Evolutionary conservation across 2,888 invertebrate genomes (phyloP), one percentile per base, ranked within the genome.

Genomic region (Cepaea hortensis): DNA sequence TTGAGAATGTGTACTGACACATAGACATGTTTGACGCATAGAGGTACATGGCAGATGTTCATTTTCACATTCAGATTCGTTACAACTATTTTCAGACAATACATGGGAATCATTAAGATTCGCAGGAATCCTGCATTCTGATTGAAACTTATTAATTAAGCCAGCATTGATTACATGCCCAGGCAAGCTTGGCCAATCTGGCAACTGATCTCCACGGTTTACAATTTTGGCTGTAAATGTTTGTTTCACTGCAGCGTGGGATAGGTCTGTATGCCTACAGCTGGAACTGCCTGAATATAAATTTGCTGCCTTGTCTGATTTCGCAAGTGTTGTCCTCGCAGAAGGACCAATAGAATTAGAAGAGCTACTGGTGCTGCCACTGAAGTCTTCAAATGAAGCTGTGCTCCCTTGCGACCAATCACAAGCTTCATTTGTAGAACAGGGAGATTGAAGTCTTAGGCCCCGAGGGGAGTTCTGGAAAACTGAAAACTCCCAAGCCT

Each of bases 81-180:
- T 61, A 61, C 23, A 61, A 61, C 23, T 61, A 55, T 50, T 55
- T 35, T 46, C 73, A 83, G 35, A 55, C 18, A 23, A 55, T 20
- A 13, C 1, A 15, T 73, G 46, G 46, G 18, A 11, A n/a, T 3
- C 3, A 7, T 55, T 11, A 50, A 55, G 7, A 23, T 70, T 7
- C 55, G 72, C 23, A 68, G 65, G 48, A 48, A 73, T 50, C 55
- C 72, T 82, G 55, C 82, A 82, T 46, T 48, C 73, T 82, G 72
- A 23, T 55, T 70, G 20, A 23, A 73, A 55, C 7, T 72, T 70
- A 55, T 82, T 3, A 1, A 55, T 55, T 6, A 73, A 82, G 23
- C 18, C 15, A 18, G 7, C 20, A 70, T 70, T 50, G 9, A 9
- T 20, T 5, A 20, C 46, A 72, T 50, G 55, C n/a, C 48, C 55